Percentiles rank a stretch among this genome's conserved stretches.
These are phyloP conservation scores for Hofmannophila pseudospretella DNA, from an alignment of 2,888 invertebrate species.

Conservation along the genomic window DNA sequence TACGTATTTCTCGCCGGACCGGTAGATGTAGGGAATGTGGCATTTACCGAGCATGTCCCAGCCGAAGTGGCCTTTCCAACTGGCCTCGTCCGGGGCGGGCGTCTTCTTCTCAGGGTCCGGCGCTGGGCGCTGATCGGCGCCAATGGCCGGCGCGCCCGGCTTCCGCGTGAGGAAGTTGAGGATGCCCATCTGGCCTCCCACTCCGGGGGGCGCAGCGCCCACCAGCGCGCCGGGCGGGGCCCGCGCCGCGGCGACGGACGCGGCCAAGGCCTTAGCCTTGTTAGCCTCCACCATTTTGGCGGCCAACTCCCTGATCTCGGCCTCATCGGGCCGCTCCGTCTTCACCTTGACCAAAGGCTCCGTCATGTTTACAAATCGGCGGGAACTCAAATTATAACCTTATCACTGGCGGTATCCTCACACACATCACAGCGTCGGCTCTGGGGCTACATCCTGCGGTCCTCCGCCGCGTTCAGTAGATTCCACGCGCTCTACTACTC, in stretches of 20 bases:
- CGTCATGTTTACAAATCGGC: conserved; percentile 44
- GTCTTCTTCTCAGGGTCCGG: conserved; percentile 60
- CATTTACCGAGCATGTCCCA: conserved; percentile 93
- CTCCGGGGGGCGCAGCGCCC: conserved; percentile 48
- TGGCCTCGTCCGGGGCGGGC: conserved; percentile 83
- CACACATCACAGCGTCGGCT: conserved; percentile 15
- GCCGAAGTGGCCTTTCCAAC: conserved; percentile 90
- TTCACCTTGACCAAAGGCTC: conserved; percentile 76
- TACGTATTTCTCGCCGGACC: conserved; percentile 90
- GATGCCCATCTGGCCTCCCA: conserved; percentile 76
- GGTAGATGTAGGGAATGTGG: conserved; percentile 92
- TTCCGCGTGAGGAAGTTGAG: conserved; percentile 79
- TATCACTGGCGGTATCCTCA: conserved; percentile 8
- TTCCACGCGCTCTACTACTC: conserved; percentile 43
- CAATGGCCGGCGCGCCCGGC: conserved; percentile 36
- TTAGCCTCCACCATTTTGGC: conserved; percentile 92
- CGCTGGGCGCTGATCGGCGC: conserved; percentile 43
- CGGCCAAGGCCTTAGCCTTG: conserved; percentile 79
- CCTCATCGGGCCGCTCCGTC: conserved; percentile 89
- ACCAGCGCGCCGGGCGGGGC: conserved; percentile 61
- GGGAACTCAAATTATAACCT: conserved; percentile 12
- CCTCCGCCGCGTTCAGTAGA: conserved; percentile 27
- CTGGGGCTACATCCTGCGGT: conserved; percentile 58
- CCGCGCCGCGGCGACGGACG: conserved; percentile 70
- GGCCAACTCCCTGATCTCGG: conserved; percentile 91